These are phyloP conservation scores for Timandra comae DNA, from an alignment of 2,888 invertebrate genomes.

Conservation along the genomic window DNA sequence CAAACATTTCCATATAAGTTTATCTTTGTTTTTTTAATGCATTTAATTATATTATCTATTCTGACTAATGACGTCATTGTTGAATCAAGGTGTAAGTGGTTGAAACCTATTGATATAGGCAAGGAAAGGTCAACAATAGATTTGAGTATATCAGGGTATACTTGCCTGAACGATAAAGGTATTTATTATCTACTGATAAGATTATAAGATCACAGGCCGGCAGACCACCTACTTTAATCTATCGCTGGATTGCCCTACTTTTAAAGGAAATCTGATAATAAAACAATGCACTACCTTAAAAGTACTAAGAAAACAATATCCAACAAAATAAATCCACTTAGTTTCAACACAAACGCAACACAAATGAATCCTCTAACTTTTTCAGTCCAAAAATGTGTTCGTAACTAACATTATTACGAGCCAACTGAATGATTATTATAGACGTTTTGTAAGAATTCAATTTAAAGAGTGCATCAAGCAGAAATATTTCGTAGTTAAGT, in stretches of 20 bases:
- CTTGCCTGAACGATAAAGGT: too few relatives aligned
- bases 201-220: constrained; percentile 9
- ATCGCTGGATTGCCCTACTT: not conserved
- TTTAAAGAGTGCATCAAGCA: constrained; percentile 26
- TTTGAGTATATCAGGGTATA: too few relatives aligned
- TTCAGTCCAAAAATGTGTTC: constrained; percentile 15
- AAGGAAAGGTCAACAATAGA: too few relatives aligned
- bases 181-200: constrained; percentile 8
- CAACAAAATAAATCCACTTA: too few relatives aligned
- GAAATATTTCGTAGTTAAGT: constrained; percentile 37
- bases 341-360: too few relatives aligned
- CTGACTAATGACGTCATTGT: too few relatives aligned
- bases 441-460: constrained; percentile 47
- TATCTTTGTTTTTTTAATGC: too few relatives aligned
- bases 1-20: too few relatives aligned
- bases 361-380: constrained; percentile 18
- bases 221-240: constrained; percentile 9
- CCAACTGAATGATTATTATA: constrained; percentile 48
- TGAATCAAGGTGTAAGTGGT: too few relatives aligned
- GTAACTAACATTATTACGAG: constrained; percentile 39
- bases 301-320: constrained; percentile 24
- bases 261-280: too few relatives aligned
- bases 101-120: too few relatives aligned
- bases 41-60: too few relatives aligned
- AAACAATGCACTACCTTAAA: constrained; percentile 8